Conservation (phyloP, 2,113 vertebrate genomes). For the Nestor notabilis region DNA sequence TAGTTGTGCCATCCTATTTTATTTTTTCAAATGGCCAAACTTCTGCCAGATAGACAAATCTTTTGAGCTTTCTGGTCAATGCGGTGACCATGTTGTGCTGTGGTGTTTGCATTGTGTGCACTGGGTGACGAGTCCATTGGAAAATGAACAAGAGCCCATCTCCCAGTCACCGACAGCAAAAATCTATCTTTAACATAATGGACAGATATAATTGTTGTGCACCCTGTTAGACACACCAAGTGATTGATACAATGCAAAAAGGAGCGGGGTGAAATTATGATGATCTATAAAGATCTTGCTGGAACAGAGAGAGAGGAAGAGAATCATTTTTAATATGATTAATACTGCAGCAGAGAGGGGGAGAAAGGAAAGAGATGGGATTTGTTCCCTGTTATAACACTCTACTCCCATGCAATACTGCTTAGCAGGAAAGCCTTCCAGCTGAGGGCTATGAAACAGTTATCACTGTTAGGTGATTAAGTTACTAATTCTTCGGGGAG, state of each 20-base stretch:
- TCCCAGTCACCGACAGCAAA: constrained; percentile 36
- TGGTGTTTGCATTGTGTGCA: not conserved
- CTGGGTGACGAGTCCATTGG: not conserved
- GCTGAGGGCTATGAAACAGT: constrained; percentile 83
- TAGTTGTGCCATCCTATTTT: not conserved
- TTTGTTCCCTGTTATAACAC: constrained; percentile 56
- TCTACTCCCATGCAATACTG: constrained; percentile 65
- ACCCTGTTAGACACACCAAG: constrained; percentile 42
- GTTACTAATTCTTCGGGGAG: constrained; percentile 87
- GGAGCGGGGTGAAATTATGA: constrained; percentile 15
- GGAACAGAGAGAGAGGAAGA: constrained; percentile 56
- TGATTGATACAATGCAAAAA: constrained; percentile 68
- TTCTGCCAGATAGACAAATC: not conserved
- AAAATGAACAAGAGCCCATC: constrained; percentile 19
- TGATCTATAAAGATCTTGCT: constrained; percentile 62
- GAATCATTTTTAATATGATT: constrained; percentile 63
- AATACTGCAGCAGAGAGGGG: constrained; percentile 65
- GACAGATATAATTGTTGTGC: constrained; percentile 66
- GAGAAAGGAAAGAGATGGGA: constrained; percentile 60
- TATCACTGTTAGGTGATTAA: constrained; percentile 88
- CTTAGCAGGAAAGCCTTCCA: constrained; percentile 77
- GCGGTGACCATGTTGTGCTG: not conserved
- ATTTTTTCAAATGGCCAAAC: not conserved
- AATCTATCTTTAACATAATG: constrained; percentile 57
- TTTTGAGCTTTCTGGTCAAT: not conserved